phyloP scores from a whole-genome alignment of 2,113 vertebrate species.

The Corvus cornix region DNA sequence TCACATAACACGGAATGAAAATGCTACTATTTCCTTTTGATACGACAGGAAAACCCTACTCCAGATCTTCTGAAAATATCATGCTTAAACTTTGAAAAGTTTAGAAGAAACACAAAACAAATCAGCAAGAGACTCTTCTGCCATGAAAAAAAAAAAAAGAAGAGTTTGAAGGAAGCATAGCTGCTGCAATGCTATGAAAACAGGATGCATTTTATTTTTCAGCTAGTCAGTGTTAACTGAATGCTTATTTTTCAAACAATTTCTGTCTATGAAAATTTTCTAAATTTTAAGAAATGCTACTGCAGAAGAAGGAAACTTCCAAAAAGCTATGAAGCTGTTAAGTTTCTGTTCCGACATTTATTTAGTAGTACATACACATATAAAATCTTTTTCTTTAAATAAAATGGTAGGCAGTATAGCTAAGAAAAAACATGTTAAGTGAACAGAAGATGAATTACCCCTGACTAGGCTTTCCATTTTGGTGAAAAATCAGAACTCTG shows the following conservation, averaged over 20 bases:
- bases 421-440: not conserved
- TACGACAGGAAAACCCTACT: not conserved
- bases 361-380: not conserved
- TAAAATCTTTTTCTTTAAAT: not conserved
- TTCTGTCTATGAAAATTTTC: not conserved
- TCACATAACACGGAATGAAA: not conserved
- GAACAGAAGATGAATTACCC: conserved; percentile 23
- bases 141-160: not conserved
- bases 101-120: not conserved
- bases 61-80: not conserved
- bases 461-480: not conserved
- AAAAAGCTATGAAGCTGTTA: not conserved
- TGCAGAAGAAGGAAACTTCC: not conserved
- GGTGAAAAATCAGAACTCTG: conserved; percentile 55
- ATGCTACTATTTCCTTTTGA: not conserved
- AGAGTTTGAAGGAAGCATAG: not conserved
- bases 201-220: not conserved
- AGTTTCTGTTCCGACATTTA: not conserved
- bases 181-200: not conserved
- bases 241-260: not conserved
- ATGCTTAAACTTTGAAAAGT: not conserved
- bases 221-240: not conserved
- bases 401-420: not conserved
- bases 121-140: not conserved
- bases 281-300: not conserved